Base-by-base conservation (phyloP, 2,888 invertebrate species). In the Mesopsocus fuscifrons region DNA sequence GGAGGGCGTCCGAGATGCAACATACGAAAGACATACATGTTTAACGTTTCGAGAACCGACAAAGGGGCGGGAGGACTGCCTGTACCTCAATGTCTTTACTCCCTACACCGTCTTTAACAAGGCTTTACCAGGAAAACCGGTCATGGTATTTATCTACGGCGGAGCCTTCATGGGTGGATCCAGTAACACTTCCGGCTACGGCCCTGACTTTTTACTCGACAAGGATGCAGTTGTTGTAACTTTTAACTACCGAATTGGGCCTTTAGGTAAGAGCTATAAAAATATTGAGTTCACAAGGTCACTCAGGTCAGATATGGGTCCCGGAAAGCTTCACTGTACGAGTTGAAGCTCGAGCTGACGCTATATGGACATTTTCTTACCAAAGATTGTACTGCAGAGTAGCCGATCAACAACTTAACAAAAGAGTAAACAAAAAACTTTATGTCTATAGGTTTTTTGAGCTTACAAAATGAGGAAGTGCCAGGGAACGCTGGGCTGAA, bases 401-500 rank as follows among this genome's bases (percentile, higher is more conserved):
- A n/a, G n/a, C n/a, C n/a, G n/a, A n/a, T n/a, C n/a, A n/a, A n/a
- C n/a, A n/a, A n/a, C n/a, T n/a, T n/a, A n/a, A n/a, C n/a, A n/a
- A n/a, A n/a, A n/a, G n/a, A n/a, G n/a, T n/a, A n/a, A n/a, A n/a
- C n/a, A n/a, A n/a, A n/a, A n/a, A n/a, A n/a, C n/a, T n/a, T n/a
- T n/a, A n/a, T 34, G 1, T 38, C 23, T 35, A 9, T 30, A 49
- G 49, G 49, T 21, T 49, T 49, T 30, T 41, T 49, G 21, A 48
- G 46, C 31, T 45, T 49, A 9, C 47, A 49, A 31, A 45, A 48
- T 17, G 44, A 44, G 2, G 33, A 35, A 1, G 11, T 45, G 2
- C 48, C 49, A 1, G 49, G 49, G 2, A 49, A 49, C 34, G 44
- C 47, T 41, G 49, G 49, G 1, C 45, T 49, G 20, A 49, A 49